phyloP scores from a whole-genome alignment of 2,888 invertebrate genomes.

The Colletes collaris region DNA sequence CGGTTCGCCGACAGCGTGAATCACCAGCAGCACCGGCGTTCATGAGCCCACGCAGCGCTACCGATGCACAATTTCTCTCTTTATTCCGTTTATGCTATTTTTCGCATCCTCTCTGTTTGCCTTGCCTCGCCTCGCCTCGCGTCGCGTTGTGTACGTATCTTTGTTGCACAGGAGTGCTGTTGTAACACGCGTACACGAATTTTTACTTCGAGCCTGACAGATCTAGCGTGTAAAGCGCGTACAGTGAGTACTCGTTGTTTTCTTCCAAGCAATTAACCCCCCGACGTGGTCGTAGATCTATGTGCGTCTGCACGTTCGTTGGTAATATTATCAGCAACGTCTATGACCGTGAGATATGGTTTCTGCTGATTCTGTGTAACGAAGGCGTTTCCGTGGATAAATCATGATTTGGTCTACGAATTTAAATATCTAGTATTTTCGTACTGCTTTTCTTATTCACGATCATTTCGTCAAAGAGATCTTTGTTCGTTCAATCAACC shows the following conservation, averaged over 20 bases:
- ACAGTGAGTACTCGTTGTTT: conserved; percentile 55
- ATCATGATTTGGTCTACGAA: conserved; percentile 1
- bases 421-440: conserved; percentile 18
- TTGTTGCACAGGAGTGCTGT: conserved; percentile 18
- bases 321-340: conserved; percentile 31
- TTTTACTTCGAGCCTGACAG: conserved; percentile 40
- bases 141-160: background rate
- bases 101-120: conserved; percentile 25
- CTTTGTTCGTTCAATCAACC: background rate
- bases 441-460: no score
- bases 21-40: conserved; percentile 72
- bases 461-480: no score
- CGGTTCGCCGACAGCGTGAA: conserved; percentile 74
- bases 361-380: conserved; percentile 53
- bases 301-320: background rate
- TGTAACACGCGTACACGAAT: conserved; percentile 26
- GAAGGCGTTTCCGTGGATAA: conserved; percentile 59
- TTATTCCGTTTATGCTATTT: conserved; percentile 37
- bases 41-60: conserved; percentile 62
- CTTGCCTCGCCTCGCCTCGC: background rate
- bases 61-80: conserved; percentile 55
- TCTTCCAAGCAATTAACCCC: conserved; percentile 29
- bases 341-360: conserved; percentile 45
- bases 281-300: background rate
- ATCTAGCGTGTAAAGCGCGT: conserved; percentile 27